Evolutionary conservation across 1,140 invertebrate genomes (phyloP).

Genomic region (Anastatus disparis): DNA sequence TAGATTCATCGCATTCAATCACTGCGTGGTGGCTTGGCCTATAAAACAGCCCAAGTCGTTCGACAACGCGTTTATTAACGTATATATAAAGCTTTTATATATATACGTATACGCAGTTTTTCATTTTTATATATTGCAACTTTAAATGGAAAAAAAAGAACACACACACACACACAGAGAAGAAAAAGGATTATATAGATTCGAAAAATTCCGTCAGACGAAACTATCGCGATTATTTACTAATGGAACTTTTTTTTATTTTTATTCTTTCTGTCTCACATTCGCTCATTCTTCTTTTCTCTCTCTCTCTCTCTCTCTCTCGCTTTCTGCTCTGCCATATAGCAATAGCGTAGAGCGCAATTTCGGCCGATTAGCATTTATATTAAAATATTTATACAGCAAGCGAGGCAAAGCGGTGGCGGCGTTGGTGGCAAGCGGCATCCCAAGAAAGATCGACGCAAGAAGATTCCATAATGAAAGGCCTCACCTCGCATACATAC

Average conservation of each 20-base stretch:
- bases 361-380: conserved; percentile 33
- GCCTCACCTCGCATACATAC: neutral
- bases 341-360: neutral
- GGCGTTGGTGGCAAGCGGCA: no score
- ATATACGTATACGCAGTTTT: no score
- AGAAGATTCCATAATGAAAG: conserved; percentile 20
- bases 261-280: neutral
- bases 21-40: conserved; percentile 6
- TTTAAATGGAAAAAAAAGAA: no score
- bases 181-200: no score
- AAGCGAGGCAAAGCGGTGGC: neutral
- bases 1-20: conserved; percentile 24
- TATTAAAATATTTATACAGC: conserved; percentile 35
- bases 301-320: neutral
- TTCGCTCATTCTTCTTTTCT: neutral
- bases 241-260: conserved; percentile 15
- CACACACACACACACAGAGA: no score
- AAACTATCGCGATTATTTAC: conserved; percentile 32
- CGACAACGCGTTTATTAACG: conserved; percentile 17
- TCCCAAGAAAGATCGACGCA: conserved; percentile 2
- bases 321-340: neutral
- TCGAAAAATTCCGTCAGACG: conserved; percentile 8
- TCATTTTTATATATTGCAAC: no score
- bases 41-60: conserved; percentile 18
- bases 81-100: neutral